Evolutionary conservation across 2,113 vertebrate genomes (phyloP).

Genomic region (Ochotona princeps): DNA sequence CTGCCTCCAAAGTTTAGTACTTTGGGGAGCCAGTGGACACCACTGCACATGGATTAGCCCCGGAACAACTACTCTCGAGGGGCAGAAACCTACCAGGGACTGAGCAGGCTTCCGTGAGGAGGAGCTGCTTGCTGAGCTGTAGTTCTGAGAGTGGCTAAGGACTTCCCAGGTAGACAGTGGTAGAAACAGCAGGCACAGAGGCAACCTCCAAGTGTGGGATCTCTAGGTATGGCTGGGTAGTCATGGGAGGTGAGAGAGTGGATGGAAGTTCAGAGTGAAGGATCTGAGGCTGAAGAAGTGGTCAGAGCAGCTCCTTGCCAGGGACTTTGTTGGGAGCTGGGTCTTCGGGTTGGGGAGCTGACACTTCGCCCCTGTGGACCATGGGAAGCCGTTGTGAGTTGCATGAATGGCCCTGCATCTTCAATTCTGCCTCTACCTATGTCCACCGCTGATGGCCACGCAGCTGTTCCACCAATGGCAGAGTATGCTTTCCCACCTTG

Average conservation of each 20-base stretch:
- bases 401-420: neutral
- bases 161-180: neutral
- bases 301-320: neutral
- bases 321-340: neutral
- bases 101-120: neutral
- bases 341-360: neutral
- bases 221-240: neutral
- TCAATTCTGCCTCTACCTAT: no score
- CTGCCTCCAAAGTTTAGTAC: neutral
- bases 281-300: neutral
- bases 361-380: neutral
- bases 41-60: neutral
- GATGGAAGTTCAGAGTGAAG: neutral
- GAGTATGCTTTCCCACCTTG: neutral
- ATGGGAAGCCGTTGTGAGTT: neutral
- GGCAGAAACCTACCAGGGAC: neutral
- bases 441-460: neutral
- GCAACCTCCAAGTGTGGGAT: neutral
- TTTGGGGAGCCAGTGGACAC: neutral
- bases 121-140: neutral
- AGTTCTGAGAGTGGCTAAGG: neutral
- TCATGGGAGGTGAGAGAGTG: neutral
- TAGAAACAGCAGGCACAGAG: neutral
- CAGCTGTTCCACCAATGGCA: neutral
- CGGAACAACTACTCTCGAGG: rapidly evolving